Conservation (phyloP, 2,888 invertebrate genomes). For the Shargacucullia verbasci region DNA sequence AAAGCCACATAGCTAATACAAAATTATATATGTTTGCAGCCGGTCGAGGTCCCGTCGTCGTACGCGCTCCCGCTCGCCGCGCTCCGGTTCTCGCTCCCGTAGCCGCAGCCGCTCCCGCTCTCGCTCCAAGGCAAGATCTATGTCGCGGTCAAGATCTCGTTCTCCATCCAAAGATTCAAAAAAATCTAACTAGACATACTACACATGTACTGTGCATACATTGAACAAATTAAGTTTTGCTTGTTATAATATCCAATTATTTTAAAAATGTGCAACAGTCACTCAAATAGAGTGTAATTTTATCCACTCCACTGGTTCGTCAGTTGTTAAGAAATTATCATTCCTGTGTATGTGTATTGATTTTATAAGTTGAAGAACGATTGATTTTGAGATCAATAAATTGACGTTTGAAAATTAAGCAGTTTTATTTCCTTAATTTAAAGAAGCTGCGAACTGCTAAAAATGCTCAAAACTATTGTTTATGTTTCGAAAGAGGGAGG, state of each 20-base stretch:
- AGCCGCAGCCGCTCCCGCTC: slow-evolving; percentile 86
- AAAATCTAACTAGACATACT: slow-evolving; percentile 77
- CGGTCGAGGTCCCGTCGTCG: slow-evolving; percentile 91
- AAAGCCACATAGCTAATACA: slow-evolving; percentile 15
- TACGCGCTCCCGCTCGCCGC: slow-evolving; percentile 89
- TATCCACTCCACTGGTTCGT: slow-evolving; percentile 54
- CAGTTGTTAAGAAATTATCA: slow-evolving; percentile 69
- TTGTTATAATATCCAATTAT: slow-evolving; percentile 38
- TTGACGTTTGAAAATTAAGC: slow-evolving; percentile 59
- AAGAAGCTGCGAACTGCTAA: too few relatives aligned
- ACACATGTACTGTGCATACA: slow-evolving; percentile 45
- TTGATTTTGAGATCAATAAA: slow-evolving; percentile 78
- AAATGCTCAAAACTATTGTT: too few relatives aligned
- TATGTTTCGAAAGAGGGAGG: too few relatives aligned
- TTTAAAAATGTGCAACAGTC: slow-evolving; percentile 39
- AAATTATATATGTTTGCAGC: slow-evolving; percentile 68
- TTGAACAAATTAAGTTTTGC: slow-evolving; percentile 54
- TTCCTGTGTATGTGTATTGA: slow-evolving; percentile 73
- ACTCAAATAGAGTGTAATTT: slow-evolving; percentile 45
- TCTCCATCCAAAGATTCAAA: slow-evolving; percentile 86
- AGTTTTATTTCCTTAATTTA: too few relatives aligned
- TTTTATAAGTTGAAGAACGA: slow-evolving; percentile 71
- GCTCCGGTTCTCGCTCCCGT: slow-evolving; percentile 84
- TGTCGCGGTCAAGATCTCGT: slow-evolving; percentile 85
- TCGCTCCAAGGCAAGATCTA: slow-evolving; percentile 85